Percentiles rank a stretch among this genome's conserved stretches.
These are phyloP conservation scores for Nebria salina DNA, from an alignment of 2,888 invertebrate genomes.

Conservation along the genomic window DNA sequence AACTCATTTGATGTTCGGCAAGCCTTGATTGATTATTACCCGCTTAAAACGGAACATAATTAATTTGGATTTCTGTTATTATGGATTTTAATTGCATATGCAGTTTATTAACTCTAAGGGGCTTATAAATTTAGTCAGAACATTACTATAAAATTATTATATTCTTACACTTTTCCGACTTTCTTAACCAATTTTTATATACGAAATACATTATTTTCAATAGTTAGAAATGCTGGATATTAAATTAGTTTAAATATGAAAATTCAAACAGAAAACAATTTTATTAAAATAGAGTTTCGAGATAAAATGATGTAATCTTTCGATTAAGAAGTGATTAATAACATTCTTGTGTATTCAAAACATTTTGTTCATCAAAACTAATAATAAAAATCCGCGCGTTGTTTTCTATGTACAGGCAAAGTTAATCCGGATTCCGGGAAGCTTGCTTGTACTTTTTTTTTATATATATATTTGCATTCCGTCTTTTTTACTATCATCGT, in stretches of 20 bases:
- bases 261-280: too few species aligned
- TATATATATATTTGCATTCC: conserved; percentile 1
- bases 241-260: too few species aligned
- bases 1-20: neutral
- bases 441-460: conserved; percentile 2
- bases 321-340: neutral
- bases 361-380: neutral
- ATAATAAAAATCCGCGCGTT: neutral
- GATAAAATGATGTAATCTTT: too few species aligned
- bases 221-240: too few species aligned
- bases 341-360: neutral
- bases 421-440: neutral
- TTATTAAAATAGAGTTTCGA: too few species aligned
- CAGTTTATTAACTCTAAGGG: too few species aligned
- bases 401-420: neutral
- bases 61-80: neutral
- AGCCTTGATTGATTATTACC: neutral
- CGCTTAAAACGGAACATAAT: neutral
- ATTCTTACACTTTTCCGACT: too few species aligned
- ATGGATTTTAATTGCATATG: too few species aligned
- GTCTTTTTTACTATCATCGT: conserved; percentile 3
- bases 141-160: too few species aligned
- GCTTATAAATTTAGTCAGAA: too few species aligned
- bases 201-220: too few species aligned
- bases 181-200: too few species aligned